Evolutionary conservation across 2,797 vertebrate genomes (phyloP).

Genomic region (Myotis vivesi): DNA sequence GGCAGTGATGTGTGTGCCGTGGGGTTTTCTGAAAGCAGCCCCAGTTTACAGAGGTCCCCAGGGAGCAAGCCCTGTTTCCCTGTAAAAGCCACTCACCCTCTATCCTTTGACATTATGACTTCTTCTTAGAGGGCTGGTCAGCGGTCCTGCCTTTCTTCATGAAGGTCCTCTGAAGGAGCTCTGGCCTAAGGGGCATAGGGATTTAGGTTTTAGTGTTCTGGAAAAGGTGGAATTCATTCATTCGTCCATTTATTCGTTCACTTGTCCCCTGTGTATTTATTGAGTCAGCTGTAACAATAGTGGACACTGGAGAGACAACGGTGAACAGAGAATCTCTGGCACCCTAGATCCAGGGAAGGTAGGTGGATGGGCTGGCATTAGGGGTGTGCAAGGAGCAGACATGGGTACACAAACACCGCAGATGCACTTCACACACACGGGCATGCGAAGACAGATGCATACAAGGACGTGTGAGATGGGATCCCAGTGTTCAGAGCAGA

Average conservation of each 20-base stretch:
- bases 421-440: neutral
- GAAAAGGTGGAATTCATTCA: neutral
- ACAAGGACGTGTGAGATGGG: fast-evolving
- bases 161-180: neutral
- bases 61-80: neutral
- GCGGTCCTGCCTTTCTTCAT: neutral
- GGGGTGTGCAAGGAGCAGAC: neutral
- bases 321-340: neutral
- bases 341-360: neutral
- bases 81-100: neutral
- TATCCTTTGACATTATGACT: neutral
- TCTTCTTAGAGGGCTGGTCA: neutral
- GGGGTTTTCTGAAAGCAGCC: neutral
- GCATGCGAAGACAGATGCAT: neutral
- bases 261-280: neutral
- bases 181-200: neutral
- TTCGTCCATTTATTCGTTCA: neutral
- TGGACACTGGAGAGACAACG: neutral
- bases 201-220: neutral
- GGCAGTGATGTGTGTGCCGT: neutral
- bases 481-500: neutral
- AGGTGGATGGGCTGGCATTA: fast-evolving
- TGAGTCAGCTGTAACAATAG: neutral
- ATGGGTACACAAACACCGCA: neutral
- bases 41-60: neutral